Conservation (phyloP, 2,888 invertebrate genomes). For the Athripsodes cinereus region DNA sequence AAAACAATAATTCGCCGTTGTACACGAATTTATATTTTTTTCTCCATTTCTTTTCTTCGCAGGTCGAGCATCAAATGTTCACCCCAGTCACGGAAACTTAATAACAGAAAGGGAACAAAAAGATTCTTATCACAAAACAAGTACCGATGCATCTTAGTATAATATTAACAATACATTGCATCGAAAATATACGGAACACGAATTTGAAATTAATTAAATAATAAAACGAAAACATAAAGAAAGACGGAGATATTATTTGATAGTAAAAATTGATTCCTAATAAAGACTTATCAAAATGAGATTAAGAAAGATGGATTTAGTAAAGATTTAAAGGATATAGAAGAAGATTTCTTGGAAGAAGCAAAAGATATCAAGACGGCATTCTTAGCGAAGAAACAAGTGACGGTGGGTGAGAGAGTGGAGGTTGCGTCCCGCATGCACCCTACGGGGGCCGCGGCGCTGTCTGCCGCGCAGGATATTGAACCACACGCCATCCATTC, state of each 20-base stretch:
- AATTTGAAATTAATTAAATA: background rate
- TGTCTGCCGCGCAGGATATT: slow-evolving; percentile 79
- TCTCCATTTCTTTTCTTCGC: slow-evolving; percentile 23
- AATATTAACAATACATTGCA: slow-evolving; percentile 18
- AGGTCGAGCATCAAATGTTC: slow-evolving; percentile 26
- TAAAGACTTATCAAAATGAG: slow-evolving; percentile 7
- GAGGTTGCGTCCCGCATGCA: slow-evolving; percentile 53
- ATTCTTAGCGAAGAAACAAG: slow-evolving; percentile 23
- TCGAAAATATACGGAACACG: background rate
- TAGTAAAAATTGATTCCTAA: slow-evolving; percentile 2
- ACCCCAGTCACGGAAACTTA: slow-evolving; percentile 26
- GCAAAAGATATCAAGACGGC: slow-evolving; percentile 25
- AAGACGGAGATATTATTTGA: background rate
- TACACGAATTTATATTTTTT: slow-evolving; percentile 28
- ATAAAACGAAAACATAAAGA: background rate
- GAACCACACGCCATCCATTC: slow-evolving; percentile 92
- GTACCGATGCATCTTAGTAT: slow-evolving; percentile 19
- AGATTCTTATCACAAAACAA: slow-evolving; percentile 17
- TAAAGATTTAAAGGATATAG: slow-evolving; percentile 1
- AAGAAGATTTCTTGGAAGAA: slow-evolving; percentile 8
- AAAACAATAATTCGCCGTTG: slow-evolving; percentile 45
- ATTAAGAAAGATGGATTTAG: slow-evolving; percentile 8
- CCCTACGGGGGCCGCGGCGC: slow-evolving; percentile 65
- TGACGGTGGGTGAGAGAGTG: slow-evolving; percentile 28
- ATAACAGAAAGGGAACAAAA: background rate